Evolutionary conservation across 2,888 invertebrate species (phyloP).

Genomic region (Lochmaea capreae): DNA sequence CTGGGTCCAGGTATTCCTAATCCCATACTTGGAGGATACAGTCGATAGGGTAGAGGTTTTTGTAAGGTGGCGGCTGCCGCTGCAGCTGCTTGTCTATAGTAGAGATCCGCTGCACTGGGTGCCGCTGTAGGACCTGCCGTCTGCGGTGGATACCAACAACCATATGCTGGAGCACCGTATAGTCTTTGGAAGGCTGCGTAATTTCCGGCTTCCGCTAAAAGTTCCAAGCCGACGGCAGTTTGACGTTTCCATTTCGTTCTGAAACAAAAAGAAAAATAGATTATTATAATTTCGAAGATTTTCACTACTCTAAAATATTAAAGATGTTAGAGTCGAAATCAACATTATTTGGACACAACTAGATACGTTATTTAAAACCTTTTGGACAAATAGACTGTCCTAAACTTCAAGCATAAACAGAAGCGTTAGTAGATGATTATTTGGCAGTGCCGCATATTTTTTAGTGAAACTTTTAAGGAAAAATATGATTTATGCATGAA

Average conservation of each 20-base stretch:
- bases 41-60: slow-evolving; percentile 87
- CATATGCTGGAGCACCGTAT: slow-evolving; percentile 82
- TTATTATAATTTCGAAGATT: not conserved
- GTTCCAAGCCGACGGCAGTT: slow-evolving; percentile 96
- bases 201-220: slow-evolving; percentile 97
- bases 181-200: slow-evolving; percentile 98
- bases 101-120: slow-evolving; percentile 81
- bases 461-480: too few relatives aligned
- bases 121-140: slow-evolving; percentile 70
- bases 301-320: not conserved
- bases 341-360: too few relatives aligned
- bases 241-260: slow-evolving; percentile 99
- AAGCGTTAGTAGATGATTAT: too few relatives aligned
- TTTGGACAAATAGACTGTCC: too few relatives aligned
- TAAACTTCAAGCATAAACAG: too few relatives aligned
- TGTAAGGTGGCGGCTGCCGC: slow-evolving; percentile 81
- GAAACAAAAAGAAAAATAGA: slow-evolving; percentile 61
- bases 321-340: not conserved
- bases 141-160: slow-evolving; percentile 73
- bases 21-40: slow-evolving; percentile 72
- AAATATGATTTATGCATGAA: too few relatives aligned
- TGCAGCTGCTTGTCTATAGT: slow-evolving; percentile 83
- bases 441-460: too few relatives aligned
- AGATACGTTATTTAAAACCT: too few relatives aligned
- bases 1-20: slow-evolving; percentile 76